Conservation (phyloP, 1,140 invertebrate species). For the Babylonia areolata region DNA sequence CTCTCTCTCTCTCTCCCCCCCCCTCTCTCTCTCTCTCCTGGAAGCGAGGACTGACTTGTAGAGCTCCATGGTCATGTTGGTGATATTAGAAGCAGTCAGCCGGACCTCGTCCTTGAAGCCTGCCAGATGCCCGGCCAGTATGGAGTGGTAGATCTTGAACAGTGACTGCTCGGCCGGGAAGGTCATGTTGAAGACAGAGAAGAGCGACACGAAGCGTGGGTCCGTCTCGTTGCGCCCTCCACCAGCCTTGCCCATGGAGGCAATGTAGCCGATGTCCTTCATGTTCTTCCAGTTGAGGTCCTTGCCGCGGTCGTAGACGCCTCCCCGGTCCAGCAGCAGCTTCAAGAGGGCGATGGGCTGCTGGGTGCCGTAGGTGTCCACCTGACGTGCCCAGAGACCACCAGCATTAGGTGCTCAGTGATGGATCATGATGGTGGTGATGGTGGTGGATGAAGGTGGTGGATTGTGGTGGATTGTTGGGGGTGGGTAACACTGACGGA, state of each 20-base stretch:
- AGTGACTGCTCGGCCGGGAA: slow-evolving; percentile 82
- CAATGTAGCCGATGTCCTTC: slow-evolving; percentile 82
- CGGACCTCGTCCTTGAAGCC: slow-evolving; percentile 77
- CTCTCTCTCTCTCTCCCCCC: no score
- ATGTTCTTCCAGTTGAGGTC: slow-evolving; percentile 90
- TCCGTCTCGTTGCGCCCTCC: slow-evolving; percentile 91
- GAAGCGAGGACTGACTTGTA: slow-evolving; percentile 80
- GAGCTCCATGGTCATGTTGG: slow-evolving; percentile 85
- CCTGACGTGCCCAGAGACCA: no score
- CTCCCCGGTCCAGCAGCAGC: slow-evolving; percentile 87
- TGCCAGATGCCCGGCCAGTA: slow-evolving; percentile 85
- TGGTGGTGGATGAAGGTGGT: no score
- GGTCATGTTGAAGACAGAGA: slow-evolving; percentile 87
- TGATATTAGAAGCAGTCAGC: slow-evolving; percentile 80
- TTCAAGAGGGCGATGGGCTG: slow-evolving; percentile 92
- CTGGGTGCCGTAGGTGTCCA: slow-evolving; percentile 89
- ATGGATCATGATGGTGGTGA: no score
- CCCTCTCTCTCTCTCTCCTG: no score
- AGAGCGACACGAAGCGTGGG: slow-evolving; percentile 90
- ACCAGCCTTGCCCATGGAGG: slow-evolving; percentile 82
- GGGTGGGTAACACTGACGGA: no score
- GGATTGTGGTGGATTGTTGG: no score
- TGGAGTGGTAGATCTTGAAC: slow-evolving; percentile 80
- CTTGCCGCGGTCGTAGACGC: slow-evolving; percentile 90
- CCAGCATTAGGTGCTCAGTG: no score